Evolutionary conservation across 2,888 invertebrate species (phyloP).

Genomic region (Notodonta ziczac): DNA sequence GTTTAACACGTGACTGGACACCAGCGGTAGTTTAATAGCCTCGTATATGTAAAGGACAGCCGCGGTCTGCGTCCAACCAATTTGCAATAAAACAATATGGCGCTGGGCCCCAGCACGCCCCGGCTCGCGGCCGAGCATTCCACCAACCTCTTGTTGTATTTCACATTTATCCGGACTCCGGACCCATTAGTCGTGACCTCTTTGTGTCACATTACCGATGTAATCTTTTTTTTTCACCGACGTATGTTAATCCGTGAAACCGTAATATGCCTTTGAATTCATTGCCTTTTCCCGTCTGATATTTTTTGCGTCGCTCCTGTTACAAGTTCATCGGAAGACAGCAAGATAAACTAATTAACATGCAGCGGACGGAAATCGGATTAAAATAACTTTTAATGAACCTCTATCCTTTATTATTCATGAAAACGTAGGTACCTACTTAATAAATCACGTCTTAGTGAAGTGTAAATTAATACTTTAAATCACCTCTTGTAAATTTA

Average conservation of each 20-base stretch:
- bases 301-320: conserved; percentile 25
- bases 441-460: conserved; percentile 44
- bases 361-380: conserved; percentile 52
- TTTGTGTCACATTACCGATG: conserved; percentile 61
- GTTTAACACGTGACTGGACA: conserved; percentile 83
- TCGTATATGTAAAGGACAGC: conserved; percentile 83
- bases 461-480: conserved; percentile 35
- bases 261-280: conserved; percentile 40
- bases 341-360: conserved; percentile 56
- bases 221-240: conserved; percentile 41
- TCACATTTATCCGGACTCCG: conserved; percentile 59
- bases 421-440: conserved; percentile 46
- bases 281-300: conserved; percentile 34
- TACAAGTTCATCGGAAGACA: conserved; percentile 35
- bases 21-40: conserved; percentile 79
- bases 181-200: conserved; percentile 63
- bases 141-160: conserved; percentile 55
- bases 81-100: conserved; percentile 85
- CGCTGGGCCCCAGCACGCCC: conserved; percentile 59
- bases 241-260: conserved; percentile 53
- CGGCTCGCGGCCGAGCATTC: conserved; percentile 57
- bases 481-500: conserved; percentile 22
- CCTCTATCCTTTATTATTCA: conserved; percentile 60
- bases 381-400: conserved; percentile 66
- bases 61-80: conserved; percentile 81